Evolutionary conservation across 2,888 invertebrate species (phyloP).

Genomic region (Watsonalla binaria): DNA sequence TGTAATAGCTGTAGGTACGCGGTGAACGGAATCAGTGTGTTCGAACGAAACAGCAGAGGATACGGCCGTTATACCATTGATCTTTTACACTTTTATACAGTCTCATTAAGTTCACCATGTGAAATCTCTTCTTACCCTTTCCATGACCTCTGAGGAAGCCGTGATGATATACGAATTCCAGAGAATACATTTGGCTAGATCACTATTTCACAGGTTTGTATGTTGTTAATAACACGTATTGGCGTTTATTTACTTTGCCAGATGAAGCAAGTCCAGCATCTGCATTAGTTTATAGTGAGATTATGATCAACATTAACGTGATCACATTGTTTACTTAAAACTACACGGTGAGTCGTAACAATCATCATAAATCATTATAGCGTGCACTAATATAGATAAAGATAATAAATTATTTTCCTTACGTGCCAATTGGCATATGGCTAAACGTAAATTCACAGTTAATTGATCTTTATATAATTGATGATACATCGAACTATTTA

Average conservation of each 20-base stretch:
- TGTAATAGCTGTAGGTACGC: neutral
- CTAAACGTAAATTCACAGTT: too few relatives aligned
- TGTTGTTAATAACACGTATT: neutral
- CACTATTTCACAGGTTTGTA: neutral
- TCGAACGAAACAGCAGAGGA: too few relatives aligned
- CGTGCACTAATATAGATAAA: neutral
- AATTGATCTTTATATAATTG: too few relatives aligned
- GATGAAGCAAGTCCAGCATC: neutral
- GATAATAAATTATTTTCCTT: neutral
- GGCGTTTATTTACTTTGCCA: neutral
- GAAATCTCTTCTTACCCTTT: too few relatives aligned
- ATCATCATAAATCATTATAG: neutral
- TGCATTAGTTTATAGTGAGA: slow-evolving; percentile 2
- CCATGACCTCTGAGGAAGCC: too few relatives aligned
- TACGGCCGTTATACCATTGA: too few relatives aligned
- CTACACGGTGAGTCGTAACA: neutral
- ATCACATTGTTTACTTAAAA: neutral
- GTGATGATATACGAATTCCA: too few relatives aligned
- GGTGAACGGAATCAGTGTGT: neutral
- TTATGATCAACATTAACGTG: neutral
- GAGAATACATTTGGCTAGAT: too few relatives aligned
- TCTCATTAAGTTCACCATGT: too few relatives aligned
- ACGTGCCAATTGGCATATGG: neutral
- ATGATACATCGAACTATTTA: too few relatives aligned
- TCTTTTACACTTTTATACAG: too few relatives aligned